Conservation (phyloP, 2,888 invertebrate genomes). For the Folsomia candida region DNA sequence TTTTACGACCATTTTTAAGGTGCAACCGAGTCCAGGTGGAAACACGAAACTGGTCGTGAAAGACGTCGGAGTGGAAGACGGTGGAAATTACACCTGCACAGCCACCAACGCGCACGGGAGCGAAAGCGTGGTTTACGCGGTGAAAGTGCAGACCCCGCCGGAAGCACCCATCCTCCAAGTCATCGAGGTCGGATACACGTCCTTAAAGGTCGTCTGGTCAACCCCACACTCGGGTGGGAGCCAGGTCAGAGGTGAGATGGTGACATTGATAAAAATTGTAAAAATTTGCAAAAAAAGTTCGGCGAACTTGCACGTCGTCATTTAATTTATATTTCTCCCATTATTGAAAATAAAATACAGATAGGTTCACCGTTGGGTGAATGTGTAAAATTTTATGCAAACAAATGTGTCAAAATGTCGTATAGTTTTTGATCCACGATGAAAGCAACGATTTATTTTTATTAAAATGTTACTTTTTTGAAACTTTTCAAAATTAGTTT, state of each 20-base stretch:
- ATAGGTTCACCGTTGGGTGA: too few relatives aligned
- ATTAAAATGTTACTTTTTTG: too few relatives aligned
- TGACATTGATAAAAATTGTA: too few relatives aligned
- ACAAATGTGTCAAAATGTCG: too few relatives aligned
- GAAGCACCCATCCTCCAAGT: slow-evolving; percentile 79
- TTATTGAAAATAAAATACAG: background rate
- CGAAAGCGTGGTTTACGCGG: slow-evolving; percentile 76
- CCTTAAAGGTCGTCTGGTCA: slow-evolving; percentile 76
- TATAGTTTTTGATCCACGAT: too few relatives aligned
- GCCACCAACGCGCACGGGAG: slow-evolving; percentile 80
- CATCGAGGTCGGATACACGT: slow-evolving; percentile 77
- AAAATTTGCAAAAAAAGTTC: too few relatives aligned
- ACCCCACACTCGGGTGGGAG: slow-evolving; percentile 79
- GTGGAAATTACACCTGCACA: slow-evolving; percentile 85
- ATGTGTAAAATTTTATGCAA: too few relatives aligned
- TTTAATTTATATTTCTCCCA: background rate
- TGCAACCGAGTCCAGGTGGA: background rate
- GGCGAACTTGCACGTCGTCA: too few relatives aligned
- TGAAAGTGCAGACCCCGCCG: slow-evolving; percentile 66
- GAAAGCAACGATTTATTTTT: too few relatives aligned
- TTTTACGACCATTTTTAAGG: too few relatives aligned
- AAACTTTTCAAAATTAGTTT: too few relatives aligned
- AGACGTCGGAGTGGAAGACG: slow-evolving; percentile 44
- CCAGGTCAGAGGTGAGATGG: slow-evolving; percentile 58
- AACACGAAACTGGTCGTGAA: slow-evolving; percentile 43